Evolutionary conservation across 2,113 vertebrate species (phyloP).

Genomic region (Ifrita kowaldi): DNA sequence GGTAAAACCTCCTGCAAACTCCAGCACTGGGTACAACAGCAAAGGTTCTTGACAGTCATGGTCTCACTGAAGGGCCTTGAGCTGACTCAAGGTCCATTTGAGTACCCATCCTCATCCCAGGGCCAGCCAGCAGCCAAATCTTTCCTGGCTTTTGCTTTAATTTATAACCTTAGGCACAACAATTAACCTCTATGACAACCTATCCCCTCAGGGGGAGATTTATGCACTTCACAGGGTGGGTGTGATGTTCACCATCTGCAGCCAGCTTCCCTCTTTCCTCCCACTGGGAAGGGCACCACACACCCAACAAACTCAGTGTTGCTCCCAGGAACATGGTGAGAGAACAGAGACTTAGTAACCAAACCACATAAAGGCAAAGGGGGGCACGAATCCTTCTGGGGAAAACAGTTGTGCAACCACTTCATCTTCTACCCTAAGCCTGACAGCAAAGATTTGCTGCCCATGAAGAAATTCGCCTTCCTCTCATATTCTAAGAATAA

Average conservation of each 20-base stretch:
- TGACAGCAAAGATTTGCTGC: constrained; percentile 1
- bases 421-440: neutral
- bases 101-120: neutral
- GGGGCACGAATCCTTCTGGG: neutral
- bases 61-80: neutral
- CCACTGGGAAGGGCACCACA: rapidly evolving
- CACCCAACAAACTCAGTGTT: neutral
- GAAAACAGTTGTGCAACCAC: neutral
- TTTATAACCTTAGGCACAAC: neutral
- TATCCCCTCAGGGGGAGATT: neutral
- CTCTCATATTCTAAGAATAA: neutral
- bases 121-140: neutral
- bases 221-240: neutral
- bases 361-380: neutral
- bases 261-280: neutral
- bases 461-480: neutral
- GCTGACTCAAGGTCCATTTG: neutral
- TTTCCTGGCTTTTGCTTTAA: neutral
- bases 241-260: neutral
- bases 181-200: neutral
- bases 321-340: neutral
- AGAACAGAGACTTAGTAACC: neutral
- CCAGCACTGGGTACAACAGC: neutral
- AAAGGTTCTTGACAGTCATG: neutral
- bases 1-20: neutral